Evolutionary conservation across 2,888 invertebrate genomes (phyloP), one percentile per base, ranked within the genome.

Genomic region (Argyra leucocephala): DNA sequence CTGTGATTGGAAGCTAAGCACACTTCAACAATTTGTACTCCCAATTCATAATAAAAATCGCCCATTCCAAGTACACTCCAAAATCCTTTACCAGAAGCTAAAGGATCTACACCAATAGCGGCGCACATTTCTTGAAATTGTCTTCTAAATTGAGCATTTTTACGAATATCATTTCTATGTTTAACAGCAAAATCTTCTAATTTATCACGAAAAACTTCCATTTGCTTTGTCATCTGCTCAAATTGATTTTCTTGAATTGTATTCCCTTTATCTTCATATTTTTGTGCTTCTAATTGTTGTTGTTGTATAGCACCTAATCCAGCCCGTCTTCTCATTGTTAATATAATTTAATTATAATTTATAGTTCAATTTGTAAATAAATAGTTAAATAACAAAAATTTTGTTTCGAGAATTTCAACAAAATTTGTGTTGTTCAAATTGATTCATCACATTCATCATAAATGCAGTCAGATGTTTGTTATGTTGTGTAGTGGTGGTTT

Each of bases 61-160:
- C 99, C 98, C 73, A 99, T 95, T n/a, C 99, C 88, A 69, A 99
- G 82, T 68, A 98, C 93, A 2, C 94, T 95, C 99, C 99, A 99
- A 80, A 99, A 98, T 0, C 98, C 93, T 82, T 94, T 94, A 64
- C 90, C 91, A 1, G 96, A 96, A 0, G 98, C 95, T 63, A 99
- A 79, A 0, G 99, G 99, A 79, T 99, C 99, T 0, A 99, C 99
- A 0, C 80, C 99, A 68, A 99, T 97, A 1, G 95, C 91, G 0
- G 98, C 93, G 80, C 99, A 99, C 99, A 99, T 99, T 80, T 96
- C 94, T 74, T 96, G 96, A 77, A 99, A 99, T 79, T 98, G 96
- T 64, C 90, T 84, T 48, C 99, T 86, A 75, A 99, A 99, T 73
- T 92, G 90, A 0, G 96, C 86, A 77, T 97, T 93, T 77, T 96